Evolutionary conservation across 2,797 vertebrate species (phyloP), one percentile per base, ranked within the genome.

Genomic region (Cichlasoma orientale): DNA sequence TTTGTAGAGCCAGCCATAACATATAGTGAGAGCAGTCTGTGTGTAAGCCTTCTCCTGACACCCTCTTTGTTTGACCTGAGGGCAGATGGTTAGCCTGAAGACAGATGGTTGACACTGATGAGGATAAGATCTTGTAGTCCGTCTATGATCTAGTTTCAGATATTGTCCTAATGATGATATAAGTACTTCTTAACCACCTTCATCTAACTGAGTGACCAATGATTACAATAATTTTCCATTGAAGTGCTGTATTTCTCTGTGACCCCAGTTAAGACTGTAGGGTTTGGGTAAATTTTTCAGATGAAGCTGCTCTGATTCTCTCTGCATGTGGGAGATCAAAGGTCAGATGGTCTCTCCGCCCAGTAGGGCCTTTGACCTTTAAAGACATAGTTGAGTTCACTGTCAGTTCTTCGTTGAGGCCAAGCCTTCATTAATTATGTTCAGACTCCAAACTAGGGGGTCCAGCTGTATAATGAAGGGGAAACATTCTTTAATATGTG

Each of bases 331-430:
- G 55, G 14, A 74, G 58, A 14, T 13, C 23, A 77, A 56, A 27
- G 41, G 68, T 75, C 70, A 72, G 69, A 16, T 72, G 52, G 58
- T 31, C 47, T 84, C 19, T 56, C 29, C n/a, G 27, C 50, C 50
- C 5, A 85, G 23, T 86, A 50, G 47, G 69, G 80, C 75, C 75
- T 88, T 77, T 90, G 83, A 88, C 80, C 86, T 74, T 78, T 55
- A 41, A 21, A 55, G 78, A 38, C 41, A 72, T 13, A 44, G 53
- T 66, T 75, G 52, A 74, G 63, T 68, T 84, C 33, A 75, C 58
- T 56, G 31, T 58, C 53, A 19, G 55, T 71, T 19, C 9, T 71
- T 53, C 47, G 69, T 50, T 41, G 36, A 52, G 55, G 79, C 76
- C 55, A 41, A 61, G 74, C 72, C 70, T 78, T 87, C 18, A 76